Evolutionary conservation across 1,140 invertebrate genomes (phyloP).

Genomic region (Nebria ingens): DNA sequence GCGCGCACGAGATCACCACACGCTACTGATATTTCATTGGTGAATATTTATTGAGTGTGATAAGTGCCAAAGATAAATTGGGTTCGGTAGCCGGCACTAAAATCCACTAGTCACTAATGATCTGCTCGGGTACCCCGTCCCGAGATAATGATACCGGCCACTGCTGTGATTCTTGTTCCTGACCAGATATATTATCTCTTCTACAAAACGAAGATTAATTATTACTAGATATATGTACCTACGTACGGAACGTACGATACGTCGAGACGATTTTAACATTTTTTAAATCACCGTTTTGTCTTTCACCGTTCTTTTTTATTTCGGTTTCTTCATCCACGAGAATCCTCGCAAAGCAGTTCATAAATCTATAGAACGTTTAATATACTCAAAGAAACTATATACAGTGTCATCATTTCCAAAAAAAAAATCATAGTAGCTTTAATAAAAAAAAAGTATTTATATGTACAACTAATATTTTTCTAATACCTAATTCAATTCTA

Average conservation of each 20-base stretch:
- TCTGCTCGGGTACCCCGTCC: neutral
- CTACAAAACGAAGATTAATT: slow-evolving; percentile 8
- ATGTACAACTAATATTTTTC: too few species aligned
- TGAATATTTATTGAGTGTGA: slow-evolving; percentile 9
- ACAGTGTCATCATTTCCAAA: too few species aligned
- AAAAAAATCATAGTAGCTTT: too few species aligned
- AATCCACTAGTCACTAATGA: slow-evolving; percentile 8
- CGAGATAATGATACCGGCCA: slow-evolving; percentile 3
- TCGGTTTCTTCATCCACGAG: too few species aligned
- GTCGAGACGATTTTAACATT: neutral
- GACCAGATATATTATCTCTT: neutral
- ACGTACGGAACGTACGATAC: neutral
- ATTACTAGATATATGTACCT: slow-evolving; percentile 3
- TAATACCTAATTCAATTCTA: too few species aligned
- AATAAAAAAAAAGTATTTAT: too few species aligned
- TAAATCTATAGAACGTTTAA: too few species aligned
- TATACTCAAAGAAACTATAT: too few species aligned
- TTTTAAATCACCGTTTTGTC: neutral
- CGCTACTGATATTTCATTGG: neutral
- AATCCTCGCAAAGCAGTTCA: too few species aligned
- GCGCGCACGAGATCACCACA: neutral
- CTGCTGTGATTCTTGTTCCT: slow-evolving; percentile 7
- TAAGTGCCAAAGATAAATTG: slow-evolving; percentile 8
- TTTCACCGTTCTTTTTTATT: too few species aligned
- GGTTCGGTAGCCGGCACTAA: slow-evolving; percentile 5